These are phyloP conservation scores for Emydocephalus ijimae DNA, from an alignment of 2,113 vertebrate genomes.

Conservation along the genomic window DNA sequence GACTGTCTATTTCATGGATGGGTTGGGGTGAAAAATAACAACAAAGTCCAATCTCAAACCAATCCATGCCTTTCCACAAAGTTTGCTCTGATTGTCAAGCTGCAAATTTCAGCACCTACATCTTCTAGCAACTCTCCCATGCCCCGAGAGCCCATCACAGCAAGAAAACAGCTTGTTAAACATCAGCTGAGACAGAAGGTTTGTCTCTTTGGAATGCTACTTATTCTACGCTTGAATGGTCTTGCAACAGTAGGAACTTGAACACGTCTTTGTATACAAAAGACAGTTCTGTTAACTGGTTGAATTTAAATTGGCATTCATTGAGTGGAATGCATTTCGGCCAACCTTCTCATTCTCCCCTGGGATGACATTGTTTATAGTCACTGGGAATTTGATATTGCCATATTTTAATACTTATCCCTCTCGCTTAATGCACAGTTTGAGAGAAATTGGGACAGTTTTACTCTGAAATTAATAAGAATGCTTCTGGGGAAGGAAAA, in stretches of 20 bases:
- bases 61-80: neutral
- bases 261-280: conserved; percentile 58
- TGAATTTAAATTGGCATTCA: conserved; percentile 67
- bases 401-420: conserved; percentile 47
- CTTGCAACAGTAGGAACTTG: conserved; percentile 60
- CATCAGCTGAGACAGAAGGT: conserved; percentile 72
- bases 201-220: conserved; percentile 67
- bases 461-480: conserved; percentile 40
- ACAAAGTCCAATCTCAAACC: neutral
- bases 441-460: conserved; percentile 48
- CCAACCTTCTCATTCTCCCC: conserved; percentile 59
- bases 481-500: neutral
- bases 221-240: conserved; percentile 68
- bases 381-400: conserved; percentile 53
- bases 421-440: conserved; percentile 38
- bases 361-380: conserved; percentile 53
- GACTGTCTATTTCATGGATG: neutral
- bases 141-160: conserved; percentile 50
- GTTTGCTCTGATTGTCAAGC: neutral
- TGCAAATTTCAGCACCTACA: neutral
- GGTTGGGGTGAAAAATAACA: neutral
- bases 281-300: conserved; percentile 51
- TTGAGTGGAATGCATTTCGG: conserved; percentile 67
- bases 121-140: neutral
- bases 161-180: conserved; percentile 72